Conservation (phyloP, 2,113 vertebrate genomes). For the Eublepharis macularius region DNA sequence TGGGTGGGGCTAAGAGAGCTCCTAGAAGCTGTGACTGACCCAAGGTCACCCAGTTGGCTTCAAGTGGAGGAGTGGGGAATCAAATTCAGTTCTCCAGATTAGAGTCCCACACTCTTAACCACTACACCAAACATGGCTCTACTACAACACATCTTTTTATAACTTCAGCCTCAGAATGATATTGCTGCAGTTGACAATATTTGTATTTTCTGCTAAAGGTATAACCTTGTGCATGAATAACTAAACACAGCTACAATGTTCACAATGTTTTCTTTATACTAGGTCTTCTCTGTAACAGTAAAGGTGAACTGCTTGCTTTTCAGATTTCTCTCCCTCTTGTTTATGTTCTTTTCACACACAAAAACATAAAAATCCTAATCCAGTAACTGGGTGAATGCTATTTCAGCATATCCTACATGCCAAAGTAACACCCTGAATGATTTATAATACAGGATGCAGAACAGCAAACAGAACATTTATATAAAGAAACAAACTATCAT, state of each 20-base stretch:
- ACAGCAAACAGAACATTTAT: constrained; percentile 20
- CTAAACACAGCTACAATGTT: not conserved
- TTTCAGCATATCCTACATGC: not conserved
- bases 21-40: too few relatives aligned
- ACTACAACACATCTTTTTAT: not conserved
- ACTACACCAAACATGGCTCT: too few relatives aligned
- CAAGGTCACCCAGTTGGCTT: too few relatives aligned
- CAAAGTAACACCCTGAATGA: constrained; percentile 23
- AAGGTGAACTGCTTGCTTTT: constrained; percentile 25
- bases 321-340: not conserved
- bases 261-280: not conserved
- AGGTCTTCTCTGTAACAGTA: not conserved
- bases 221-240: not conserved
- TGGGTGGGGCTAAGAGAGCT: too few relatives aligned
- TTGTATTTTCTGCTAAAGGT: constrained; percentile 3
- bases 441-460: constrained; percentile 31
- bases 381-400: constrained; percentile 20
- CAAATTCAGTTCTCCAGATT: too few relatives aligned
- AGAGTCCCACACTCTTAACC: too few relatives aligned
- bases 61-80: too few relatives aligned
- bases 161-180: rapidly evolving
- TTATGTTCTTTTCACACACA: not conserved
- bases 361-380: constrained; percentile 14
- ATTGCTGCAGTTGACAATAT: constrained; percentile 29
- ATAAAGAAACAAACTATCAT: not conserved